A percentile compares a stretch with the other conserved stretches of the same genome.
Conservation (phyloP, 2,888 invertebrate species). For the Mimumesa dahlbomi region DNA sequence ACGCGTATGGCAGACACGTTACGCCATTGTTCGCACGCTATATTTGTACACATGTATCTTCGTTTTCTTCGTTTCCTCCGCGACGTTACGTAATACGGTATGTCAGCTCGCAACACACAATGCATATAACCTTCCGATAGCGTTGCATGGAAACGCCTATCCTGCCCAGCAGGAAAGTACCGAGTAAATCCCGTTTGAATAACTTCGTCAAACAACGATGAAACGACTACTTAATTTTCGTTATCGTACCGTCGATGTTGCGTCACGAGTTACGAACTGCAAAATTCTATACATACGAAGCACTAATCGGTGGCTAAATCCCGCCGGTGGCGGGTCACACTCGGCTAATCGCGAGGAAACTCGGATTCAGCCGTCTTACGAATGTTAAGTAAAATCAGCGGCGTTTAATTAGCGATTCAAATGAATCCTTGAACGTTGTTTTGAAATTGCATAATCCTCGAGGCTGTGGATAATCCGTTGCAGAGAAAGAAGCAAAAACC, state of each 20-base stretch:
- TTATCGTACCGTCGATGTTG: no score
- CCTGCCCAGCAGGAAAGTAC: neutral
- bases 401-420: conserved; percentile 18
- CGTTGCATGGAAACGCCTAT: conserved; percentile 31
- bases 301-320: neutral
- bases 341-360: no score
- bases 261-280: no score
- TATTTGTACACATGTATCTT: conserved; percentile 27
- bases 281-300: no score
- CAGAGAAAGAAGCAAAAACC: conserved; percentile 45
- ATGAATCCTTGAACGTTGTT: conserved; percentile 13
- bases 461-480: conserved; percentile 22
- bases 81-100: conserved; percentile 55
- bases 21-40: conserved; percentile 54
- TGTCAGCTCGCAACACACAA: conserved; percentile 40
- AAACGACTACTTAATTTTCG: no score
- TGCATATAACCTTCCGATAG: conserved; percentile 33
- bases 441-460: conserved; percentile 18
- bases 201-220: no score
- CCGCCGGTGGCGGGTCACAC: no score
- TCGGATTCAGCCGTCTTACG: no score
- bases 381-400: conserved; percentile 3
- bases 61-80: conserved; percentile 59
- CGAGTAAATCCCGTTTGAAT: neutral
- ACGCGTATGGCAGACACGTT: conserved; percentile 26